These are phyloP conservation scores for Plagodis pulveraria DNA, from an alignment of 2,888 invertebrate genomes.

Conservation along the genomic window DNA sequence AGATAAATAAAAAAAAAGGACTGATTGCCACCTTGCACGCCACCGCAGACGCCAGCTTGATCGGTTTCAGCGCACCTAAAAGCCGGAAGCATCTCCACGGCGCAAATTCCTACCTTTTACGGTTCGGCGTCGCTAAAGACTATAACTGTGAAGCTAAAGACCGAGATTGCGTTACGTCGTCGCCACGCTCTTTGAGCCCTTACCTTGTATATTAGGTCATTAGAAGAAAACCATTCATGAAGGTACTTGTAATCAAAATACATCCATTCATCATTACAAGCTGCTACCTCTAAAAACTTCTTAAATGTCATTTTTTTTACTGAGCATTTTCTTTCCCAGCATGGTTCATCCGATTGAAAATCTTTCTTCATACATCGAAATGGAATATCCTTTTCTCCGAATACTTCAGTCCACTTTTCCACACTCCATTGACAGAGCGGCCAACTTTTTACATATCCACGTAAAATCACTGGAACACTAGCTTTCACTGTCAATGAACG, in stretches of 20 bases:
- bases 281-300: slow-evolving; percentile 83
- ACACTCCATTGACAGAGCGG: slow-evolving; percentile 85
- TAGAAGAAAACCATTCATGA: slow-evolving; percentile 86
- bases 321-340: slow-evolving; percentile 92
- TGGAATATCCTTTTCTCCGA: slow-evolving; percentile 82
- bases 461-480: slow-evolving; percentile 81
- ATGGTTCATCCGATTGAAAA: slow-evolving; percentile 83
- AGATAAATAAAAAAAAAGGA: too few relatives aligned
- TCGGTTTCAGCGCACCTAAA: too few relatives aligned
- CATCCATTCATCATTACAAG: slow-evolving; percentile 85
- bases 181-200: too few relatives aligned
- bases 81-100: too few relatives aligned
- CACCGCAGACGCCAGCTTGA: too few relatives aligned
- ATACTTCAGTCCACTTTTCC: slow-evolving; percentile 84
- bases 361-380: slow-evolving; percentile 81
- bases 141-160: too few relatives aligned
- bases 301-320: slow-evolving; percentile 84
- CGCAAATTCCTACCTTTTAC: too few relatives aligned
- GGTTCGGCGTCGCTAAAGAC: too few relatives aligned
- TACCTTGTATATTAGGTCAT: slow-evolving; percentile 85
- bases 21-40: too few relatives aligned
- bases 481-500: slow-evolving; percentile 54
- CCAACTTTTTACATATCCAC: slow-evolving; percentile 83
- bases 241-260: slow-evolving; percentile 95
- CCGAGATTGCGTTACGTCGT: too few relatives aligned